Conservation (phyloP, 2,113 vertebrate genomes). For the Gobiocypris rarus region DNA sequence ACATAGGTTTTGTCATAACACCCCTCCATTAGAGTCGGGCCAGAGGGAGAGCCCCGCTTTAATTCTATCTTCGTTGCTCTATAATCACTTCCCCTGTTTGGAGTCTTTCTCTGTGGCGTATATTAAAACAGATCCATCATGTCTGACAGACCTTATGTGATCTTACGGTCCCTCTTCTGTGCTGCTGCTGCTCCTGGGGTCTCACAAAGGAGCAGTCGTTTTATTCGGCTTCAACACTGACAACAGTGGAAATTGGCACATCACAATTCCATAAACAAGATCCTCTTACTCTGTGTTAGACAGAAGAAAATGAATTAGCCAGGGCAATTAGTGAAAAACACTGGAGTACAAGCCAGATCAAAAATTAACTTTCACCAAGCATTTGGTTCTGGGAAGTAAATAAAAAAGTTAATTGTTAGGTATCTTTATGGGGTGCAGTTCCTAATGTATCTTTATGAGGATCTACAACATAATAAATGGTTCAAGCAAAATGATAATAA, state of each 20-base stretch:
- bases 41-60: constrained; percentile 41
- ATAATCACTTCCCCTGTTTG: constrained; percentile 54
- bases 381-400: constrained; percentile 6
- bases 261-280: constrained; percentile 16
- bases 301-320: constrained; percentile 36
- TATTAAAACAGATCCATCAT: constrained; percentile 81
- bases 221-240: constrained; percentile 20
- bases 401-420: neutral
- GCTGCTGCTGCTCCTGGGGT: constrained; percentile 50
- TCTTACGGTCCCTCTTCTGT: constrained; percentile 54
- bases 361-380: constrained; percentile 9
- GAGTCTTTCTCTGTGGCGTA: constrained; percentile 65
- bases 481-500: neutral
- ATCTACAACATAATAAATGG: neutral
- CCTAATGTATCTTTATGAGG: neutral
- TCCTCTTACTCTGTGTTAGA: constrained; percentile 7
- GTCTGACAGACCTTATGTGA: constrained; percentile 64
- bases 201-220: constrained; percentile 40
- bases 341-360: neutral
- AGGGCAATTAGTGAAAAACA: constrained; percentile 1
- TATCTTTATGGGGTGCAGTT: neutral
- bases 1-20: constrained; percentile 50
- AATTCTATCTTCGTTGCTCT: constrained; percentile 49
- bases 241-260: constrained; percentile 25
- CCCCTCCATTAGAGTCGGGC: constrained; percentile 34